These are phyloP conservation scores for Orthonyx spaldingii DNA, from an alignment of 2,113 vertebrate species.

Conservation along the genomic window DNA sequence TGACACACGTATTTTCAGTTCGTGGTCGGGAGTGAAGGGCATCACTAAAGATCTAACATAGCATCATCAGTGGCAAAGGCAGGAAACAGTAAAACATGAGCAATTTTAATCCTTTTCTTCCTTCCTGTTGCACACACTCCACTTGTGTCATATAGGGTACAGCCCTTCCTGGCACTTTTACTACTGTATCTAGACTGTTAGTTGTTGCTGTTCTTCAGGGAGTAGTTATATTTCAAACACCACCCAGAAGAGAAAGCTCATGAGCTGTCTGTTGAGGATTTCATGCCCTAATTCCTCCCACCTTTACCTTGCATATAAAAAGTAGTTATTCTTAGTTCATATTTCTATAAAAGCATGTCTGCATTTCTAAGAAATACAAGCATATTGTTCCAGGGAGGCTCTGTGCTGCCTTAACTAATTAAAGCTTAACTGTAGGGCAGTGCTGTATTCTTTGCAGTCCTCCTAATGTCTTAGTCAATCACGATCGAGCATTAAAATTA, in stretches of 20 bases:
- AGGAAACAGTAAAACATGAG: neutral
- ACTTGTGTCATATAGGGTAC: neutral
- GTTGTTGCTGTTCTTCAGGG: neutral
- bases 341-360: neutral
- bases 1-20: neutral
- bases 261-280: neutral
- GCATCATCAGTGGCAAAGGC: neutral
- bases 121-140: neutral
- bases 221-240: neutral
- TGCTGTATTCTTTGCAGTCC: neutral
- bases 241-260: neutral
- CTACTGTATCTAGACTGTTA: neutral
- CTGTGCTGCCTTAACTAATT: slow-evolving; percentile 15
- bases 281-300: neutral
- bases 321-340: neutral
- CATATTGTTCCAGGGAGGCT: neutral
- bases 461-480: slow-evolving; percentile 5
- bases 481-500: neutral
- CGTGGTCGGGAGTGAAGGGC: neutral
- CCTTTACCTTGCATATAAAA: neutral
- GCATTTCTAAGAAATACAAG: slow-evolving; percentile 32
- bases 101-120: neutral
- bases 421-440: slow-evolving; percentile 1
- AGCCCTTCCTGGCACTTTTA: neutral
- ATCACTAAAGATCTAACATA: neutral